phyloP scores from a whole-genome alignment of 1,140 invertebrate species.

The Caerostris extrusa region DNA sequence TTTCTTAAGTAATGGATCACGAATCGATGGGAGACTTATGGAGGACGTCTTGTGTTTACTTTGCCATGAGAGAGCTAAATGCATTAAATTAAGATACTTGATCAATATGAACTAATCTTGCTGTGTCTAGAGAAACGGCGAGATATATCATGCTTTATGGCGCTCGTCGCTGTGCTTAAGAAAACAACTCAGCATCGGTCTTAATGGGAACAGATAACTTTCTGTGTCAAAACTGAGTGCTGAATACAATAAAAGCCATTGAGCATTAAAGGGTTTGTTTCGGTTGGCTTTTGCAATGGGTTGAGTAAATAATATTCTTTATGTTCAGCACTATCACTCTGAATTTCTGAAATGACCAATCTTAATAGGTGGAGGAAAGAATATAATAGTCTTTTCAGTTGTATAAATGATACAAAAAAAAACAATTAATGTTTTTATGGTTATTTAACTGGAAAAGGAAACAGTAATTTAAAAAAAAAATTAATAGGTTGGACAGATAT shows the following conservation, averaged over 20 bases:
- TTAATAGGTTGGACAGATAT: too few relatives aligned
- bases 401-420: too few relatives aligned
- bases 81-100: conserved; percentile 16
- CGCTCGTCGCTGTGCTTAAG: not conserved
- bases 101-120: conserved; percentile 43
- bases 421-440: too few relatives aligned
- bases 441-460: too few relatives aligned
- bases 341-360: too few relatives aligned
- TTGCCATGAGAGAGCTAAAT: conserved; percentile 14
- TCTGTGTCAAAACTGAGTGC: not conserved
- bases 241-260: not conserved
- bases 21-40: conserved; percentile 32
- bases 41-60: conserved; percentile 19
- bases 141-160: not conserved
- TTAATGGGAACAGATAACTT: conserved; percentile 6
- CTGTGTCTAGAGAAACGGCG: not conserved
- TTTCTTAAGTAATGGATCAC: conserved; percentile 45
- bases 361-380: too few relatives aligned
- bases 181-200: not conserved
- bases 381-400: too few relatives aligned
- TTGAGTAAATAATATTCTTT: too few relatives aligned
- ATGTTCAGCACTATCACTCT: too few relatives aligned
- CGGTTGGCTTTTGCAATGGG: too few relatives aligned
- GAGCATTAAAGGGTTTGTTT: too few relatives aligned
- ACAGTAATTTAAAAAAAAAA: too few relatives aligned